phyloP scores from a whole-genome alignment of 2,113 vertebrate genomes.

The Ctenodactylus gundi region DNA sequence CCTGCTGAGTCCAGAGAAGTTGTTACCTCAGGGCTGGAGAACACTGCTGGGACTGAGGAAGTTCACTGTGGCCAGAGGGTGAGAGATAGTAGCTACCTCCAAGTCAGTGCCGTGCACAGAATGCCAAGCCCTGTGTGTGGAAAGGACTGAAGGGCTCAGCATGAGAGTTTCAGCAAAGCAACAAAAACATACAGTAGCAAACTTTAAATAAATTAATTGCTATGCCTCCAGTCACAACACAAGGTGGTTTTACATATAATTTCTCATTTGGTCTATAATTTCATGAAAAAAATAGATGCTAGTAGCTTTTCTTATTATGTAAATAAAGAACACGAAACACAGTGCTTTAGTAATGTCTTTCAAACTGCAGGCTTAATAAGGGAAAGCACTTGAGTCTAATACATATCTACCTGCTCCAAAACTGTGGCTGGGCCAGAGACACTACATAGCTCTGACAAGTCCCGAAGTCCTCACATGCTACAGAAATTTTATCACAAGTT shows the following conservation, averaged over 20 bases:
- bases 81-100: too few relatives aligned
- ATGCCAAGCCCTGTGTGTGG: too few relatives aligned
- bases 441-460: background rate
- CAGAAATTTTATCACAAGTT: background rate
- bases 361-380: background rate
- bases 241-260: background rate
- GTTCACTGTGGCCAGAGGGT: too few relatives aligned
- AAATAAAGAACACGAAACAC: background rate
- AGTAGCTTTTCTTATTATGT: background rate
- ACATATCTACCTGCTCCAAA: background rate
- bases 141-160: too few relatives aligned
- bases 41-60: too few relatives aligned
- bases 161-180: too few relatives aligned
- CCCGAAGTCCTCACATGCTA: background rate
- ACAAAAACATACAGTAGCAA: background rate
- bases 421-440: background rate
- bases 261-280: conserved; percentile 6
- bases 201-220: background rate
- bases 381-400: background rate
- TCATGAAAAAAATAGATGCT: background rate
- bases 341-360: background rate
- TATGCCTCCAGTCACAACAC: background rate
- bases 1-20: too few relatives aligned
- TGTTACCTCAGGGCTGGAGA: too few relatives aligned
- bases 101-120: too few relatives aligned